phyloP scores from a whole-genome alignment of 2,113 vertebrate genomes.

The Mystacornis crossleyi region DNA sequence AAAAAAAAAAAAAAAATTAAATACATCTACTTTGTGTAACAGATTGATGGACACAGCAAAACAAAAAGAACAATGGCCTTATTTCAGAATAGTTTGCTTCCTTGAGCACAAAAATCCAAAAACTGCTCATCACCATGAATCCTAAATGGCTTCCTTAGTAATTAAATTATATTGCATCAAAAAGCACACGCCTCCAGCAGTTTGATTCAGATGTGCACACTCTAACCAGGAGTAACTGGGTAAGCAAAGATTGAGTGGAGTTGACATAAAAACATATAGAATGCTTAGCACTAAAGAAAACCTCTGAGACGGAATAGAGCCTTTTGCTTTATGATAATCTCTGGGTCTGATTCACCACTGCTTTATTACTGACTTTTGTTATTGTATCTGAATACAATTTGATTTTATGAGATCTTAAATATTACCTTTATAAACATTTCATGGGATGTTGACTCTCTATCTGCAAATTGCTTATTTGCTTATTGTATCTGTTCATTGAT shows the following conservation, averaged over 20 bases:
- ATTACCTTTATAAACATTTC: constrained; percentile 69
- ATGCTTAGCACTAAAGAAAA: background rate
- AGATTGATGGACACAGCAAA: background rate
- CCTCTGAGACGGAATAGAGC: background rate
- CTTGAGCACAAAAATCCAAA: background rate
- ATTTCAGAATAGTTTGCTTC: background rate
- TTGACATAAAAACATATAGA: background rate
- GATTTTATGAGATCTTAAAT: constrained; percentile 66
- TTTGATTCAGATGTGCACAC: background rate
- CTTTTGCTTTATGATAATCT: constrained; percentile 24
- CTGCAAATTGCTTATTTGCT: constrained; percentile 64
- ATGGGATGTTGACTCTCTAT: constrained; percentile 55
- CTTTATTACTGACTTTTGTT: constrained; percentile 52
- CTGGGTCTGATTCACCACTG: background rate
- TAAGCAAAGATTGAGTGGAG: background rate
- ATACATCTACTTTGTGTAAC: background rate
- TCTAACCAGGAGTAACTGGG: background rate
- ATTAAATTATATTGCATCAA: constrained; percentile 37
- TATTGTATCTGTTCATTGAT: constrained; percentile 44
- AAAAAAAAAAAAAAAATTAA: background rate
- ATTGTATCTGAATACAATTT: constrained; percentile 52
- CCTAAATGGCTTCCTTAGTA: background rate
- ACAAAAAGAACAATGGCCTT: background rate
- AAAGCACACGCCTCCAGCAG: background rate
- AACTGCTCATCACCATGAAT: background rate